phyloP scores from a whole-genome alignment of 2,888 invertebrate genomes.

The Strigamia crassipes region DNA sequence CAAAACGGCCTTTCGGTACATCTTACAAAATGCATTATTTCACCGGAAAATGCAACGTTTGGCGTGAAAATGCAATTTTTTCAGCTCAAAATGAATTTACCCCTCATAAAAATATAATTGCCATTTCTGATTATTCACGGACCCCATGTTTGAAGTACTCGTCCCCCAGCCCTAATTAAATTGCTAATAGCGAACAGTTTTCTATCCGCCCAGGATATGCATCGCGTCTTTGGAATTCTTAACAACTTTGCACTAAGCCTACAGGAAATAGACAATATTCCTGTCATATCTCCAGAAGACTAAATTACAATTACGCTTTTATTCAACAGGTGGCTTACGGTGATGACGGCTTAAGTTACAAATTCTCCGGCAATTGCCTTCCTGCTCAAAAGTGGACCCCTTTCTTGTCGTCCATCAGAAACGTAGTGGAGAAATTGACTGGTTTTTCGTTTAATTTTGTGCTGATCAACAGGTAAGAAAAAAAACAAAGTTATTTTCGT shows the following conservation, averaged over 20 bases:
- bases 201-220: neutral
- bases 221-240: neutral
- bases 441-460: slow-evolving; percentile 70
- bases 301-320: neutral
- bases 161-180: neutral
- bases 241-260: neutral
- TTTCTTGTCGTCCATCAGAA: slow-evolving; percentile 63
- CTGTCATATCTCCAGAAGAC: no score
- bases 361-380: slow-evolving; percentile 68
- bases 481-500: neutral
- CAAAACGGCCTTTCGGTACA: no score
- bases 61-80: no score
- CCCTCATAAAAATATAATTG: no score
- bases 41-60: no score
- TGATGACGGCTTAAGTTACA: slow-evolving; percentile 68
- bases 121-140: no score
- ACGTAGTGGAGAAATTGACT: slow-evolving; percentile 63
- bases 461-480: slow-evolving; percentile 68
- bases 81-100: no score
- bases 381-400: slow-evolving; percentile 69
- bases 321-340: slow-evolving; percentile 67
- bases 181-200: neutral
- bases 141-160: no score
- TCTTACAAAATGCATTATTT: no score
- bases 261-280: no score